A percentile compares a stretch with the other conserved stretches of the same genome.
phyloP scores from a whole-genome alignment of 2,797 vertebrate genomes.

The Acrossocheilus wenchowensis region DNA sequence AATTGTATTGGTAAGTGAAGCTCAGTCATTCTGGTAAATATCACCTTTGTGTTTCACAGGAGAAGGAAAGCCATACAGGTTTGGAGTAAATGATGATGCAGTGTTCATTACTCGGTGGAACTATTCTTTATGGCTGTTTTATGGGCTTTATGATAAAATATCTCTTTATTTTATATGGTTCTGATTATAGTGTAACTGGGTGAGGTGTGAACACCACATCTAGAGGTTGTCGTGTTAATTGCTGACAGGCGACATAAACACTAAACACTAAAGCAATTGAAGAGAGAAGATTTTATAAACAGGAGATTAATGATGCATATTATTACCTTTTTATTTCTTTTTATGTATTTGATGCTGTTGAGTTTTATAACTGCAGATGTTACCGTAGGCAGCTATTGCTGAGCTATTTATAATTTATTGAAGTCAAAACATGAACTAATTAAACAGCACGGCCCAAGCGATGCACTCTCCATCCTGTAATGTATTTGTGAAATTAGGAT shows the following conservation, averaged over 20 bases:
- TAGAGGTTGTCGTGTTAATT: background rate
- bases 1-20: background rate
- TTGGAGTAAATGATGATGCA: background rate
- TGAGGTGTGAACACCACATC: constrained; percentile 1
- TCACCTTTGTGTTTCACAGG: background rate
- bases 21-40: background rate
- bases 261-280: background rate
- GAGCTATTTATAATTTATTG: constrained; percentile 15
- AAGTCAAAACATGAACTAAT: constrained; percentile 1
- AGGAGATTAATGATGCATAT: background rate
- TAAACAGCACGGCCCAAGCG: background rate
- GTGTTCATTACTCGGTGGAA: background rate
- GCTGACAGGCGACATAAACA: background rate
- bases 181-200: background rate
- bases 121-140: background rate
- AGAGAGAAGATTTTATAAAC: constrained; percentile 8
- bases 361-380: constrained; percentile 17
- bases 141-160: background rate
- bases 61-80: background rate
- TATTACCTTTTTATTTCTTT: background rate
- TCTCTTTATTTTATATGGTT: background rate
- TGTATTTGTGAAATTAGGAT: constrained; percentile 4
- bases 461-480: background rate
- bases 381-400: background rate
- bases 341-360: background rate